Evolutionary conservation across 2,888 invertebrate genomes (phyloP), one percentile per base, ranked within the genome.

Genomic region (Cylloceria caligata): DNA sequence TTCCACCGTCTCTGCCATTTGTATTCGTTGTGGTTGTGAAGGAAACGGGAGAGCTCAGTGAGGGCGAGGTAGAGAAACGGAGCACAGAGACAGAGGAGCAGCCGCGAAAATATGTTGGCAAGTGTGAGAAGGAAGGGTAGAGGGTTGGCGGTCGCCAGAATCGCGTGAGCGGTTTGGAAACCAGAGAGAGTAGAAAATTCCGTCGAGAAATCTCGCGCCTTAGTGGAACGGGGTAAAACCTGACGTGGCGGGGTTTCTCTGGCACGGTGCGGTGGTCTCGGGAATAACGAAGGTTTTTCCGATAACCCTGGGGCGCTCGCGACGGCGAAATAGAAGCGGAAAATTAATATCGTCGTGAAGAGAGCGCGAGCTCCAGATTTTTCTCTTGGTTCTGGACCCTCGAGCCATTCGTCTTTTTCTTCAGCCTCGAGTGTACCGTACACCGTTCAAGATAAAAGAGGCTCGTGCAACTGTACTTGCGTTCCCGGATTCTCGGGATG

Each of bases 261-360:
- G 42, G 9, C 71, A 27, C 19, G 39, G 55, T 62, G 49, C 34
- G 65, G 55, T 21, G 65, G 64, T 72, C 45, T 57, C 62, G 65
- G 34, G 65, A 57, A 47, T 69, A 71, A 42, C 64, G 67, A 45
- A 76, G 76, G 72, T 81, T 81, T 81, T 81, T 76, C 81, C 81
- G 81, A 81, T 81, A 81, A 81, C 76, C 81, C 76, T 72, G 76
- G 76, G 72, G 81, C 75, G 49, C 13, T 34, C 42, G 27, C 65
- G 39, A 67, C 52, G 67, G 76, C 72, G 76, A 81, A 81, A 81
- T 81, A 81, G 72, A 81, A 76, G 81, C 81, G 76, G 76, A 81
- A 81, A 81, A 81, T 81, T 81, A 81, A 81, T 81, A 81, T 76
- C 76, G 72, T 81, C 81, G 55, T 72, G 42, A 42, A 65, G 39